phyloP scores from a whole-genome alignment of 2,888 invertebrate genomes.

The Torymus aiolomorphi region DNA sequence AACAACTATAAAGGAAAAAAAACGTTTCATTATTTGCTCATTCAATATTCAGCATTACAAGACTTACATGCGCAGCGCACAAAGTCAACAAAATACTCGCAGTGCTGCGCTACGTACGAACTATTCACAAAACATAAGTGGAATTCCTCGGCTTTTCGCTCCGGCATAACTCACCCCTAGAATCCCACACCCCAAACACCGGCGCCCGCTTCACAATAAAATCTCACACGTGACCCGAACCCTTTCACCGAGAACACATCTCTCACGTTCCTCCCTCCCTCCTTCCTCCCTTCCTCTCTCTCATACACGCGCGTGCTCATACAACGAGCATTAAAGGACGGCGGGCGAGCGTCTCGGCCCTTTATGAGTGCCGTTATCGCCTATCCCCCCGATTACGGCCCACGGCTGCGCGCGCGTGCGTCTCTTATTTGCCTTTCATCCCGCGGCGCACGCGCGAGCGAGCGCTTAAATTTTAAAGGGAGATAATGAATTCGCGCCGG shows the following conservation, averaged over 20 bases:
- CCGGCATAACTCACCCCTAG: not conserved
- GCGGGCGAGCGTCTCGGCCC: not conserved
- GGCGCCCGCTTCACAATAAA: not conserved
- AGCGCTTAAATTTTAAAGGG: not conserved
- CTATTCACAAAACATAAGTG: too few species aligned
- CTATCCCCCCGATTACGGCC: not conserved
- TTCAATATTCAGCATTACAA: too few species aligned
- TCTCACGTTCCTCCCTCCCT: not conserved
- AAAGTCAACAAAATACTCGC: too few species aligned
- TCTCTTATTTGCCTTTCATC: not conserved
- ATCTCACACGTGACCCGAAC: not conserved
- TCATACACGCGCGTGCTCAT: not conserved
- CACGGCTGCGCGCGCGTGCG: not conserved
- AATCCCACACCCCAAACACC: not conserved
- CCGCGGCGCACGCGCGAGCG: not conserved
- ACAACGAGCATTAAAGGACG: slow-evolving; percentile 29
- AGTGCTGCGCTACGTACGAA: too few species aligned
- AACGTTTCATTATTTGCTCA: too few species aligned
- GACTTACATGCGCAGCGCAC: too few species aligned
- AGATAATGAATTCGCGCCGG: too few species aligned
- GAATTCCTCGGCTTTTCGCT: too few species aligned
- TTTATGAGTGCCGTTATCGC: slow-evolving; percentile 21
- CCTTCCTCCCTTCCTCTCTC: too few species aligned
- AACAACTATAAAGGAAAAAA: too few species aligned
- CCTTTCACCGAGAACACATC: not conserved